Base-by-base conservation (phyloP, 2,113 vertebrate species). In the Sinosuthora webbiana region DNA sequence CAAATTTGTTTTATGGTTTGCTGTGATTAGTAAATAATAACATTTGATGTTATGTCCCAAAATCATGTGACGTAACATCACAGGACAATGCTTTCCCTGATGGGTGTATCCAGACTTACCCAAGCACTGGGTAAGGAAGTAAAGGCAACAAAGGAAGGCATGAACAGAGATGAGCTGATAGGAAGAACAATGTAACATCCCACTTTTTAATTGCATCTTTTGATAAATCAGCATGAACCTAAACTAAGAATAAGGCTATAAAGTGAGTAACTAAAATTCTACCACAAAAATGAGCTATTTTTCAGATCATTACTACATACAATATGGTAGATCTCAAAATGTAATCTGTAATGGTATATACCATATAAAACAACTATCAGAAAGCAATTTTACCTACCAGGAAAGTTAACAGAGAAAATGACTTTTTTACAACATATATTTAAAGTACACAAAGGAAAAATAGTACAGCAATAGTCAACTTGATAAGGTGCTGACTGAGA, bases 391-490 rank as follows among this genome's bases (percentile, higher is more conserved):
- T 76, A 68, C 18, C 30, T 90, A 49, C 24, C 42, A 45, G 75
- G 47, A 21, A 85, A 25, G 35, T 83, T 42, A 82, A 84, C 3
- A 33, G 35, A 87, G 33, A 57, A 74, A 82, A 75, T 6, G 6
- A 79, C 28, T 37, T 82, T 83, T 87, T 42, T 78, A 50, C 16
- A 68, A 56, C 12, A 57, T 15, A 25, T 67, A 11, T 50, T 87
- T 77, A 89, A 89, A 87, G 42, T 8, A 82, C 55, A 75, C 33
- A 62, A 56, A 81, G 45, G 9, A 64, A 91, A 89, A 93, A 55
- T 11, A 52, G 5, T 57, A 47, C 8, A 75, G 16, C 16, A 88
- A 60, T 15, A 55, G 27, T 7, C 50, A 87, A 31, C 27, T 70
- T 76, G 39, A 60, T 76, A 75, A 68, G 49, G 27, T 85, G 30